A percentile compares a stretch with the other conserved stretches of the same genome.
Conservation (phyloP, 2,888 invertebrate species). For the Branchipolynoe longqiensis region DNA sequence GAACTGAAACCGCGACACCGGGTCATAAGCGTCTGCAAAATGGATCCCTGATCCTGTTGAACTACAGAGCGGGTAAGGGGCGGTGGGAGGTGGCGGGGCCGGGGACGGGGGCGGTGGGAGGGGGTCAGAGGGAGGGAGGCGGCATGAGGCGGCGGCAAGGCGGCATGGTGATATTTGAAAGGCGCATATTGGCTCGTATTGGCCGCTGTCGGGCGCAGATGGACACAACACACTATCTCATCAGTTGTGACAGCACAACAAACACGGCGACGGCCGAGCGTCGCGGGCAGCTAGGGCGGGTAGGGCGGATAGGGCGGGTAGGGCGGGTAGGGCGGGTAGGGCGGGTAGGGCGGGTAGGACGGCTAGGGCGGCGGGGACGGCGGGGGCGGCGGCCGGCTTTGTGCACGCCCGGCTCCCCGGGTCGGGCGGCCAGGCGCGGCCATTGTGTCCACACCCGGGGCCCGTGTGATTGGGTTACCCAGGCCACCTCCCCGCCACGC, state of each 20-base stretch:
- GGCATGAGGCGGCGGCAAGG: no score
- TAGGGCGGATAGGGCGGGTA: no score
- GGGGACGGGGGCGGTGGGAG: background rate
- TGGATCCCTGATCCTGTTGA: conserved; percentile 37
- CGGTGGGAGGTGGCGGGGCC: background rate
- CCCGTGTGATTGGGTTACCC: conserved; percentile 42
- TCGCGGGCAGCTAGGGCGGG: no score
- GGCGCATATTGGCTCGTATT: conserved; percentile 53
- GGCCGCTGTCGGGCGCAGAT: conserved; percentile 34
- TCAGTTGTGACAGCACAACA: conserved; percentile 54
- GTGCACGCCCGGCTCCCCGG: no score
- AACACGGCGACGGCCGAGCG: background rate
- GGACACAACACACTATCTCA: conserved; percentile 53
- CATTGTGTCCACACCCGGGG: conserved; percentile 43
- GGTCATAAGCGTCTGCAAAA: conserved; percentile 23
- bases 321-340: no score
- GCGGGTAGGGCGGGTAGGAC: no score
- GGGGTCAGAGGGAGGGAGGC: background rate
- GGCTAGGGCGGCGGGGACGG: no score
- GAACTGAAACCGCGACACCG: no score
- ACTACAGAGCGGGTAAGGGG: background rate
- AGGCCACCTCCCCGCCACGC: no score
- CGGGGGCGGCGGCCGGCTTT: no score
- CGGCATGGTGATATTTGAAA: conserved; percentile 51
- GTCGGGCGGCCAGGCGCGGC: background rate